A percentile compares a stretch with the other conserved stretches of the same genome.
phyloP scores from a whole-genome alignment of 2,888 invertebrate genomes.

The Digitonthophagus gazella region DNA sequence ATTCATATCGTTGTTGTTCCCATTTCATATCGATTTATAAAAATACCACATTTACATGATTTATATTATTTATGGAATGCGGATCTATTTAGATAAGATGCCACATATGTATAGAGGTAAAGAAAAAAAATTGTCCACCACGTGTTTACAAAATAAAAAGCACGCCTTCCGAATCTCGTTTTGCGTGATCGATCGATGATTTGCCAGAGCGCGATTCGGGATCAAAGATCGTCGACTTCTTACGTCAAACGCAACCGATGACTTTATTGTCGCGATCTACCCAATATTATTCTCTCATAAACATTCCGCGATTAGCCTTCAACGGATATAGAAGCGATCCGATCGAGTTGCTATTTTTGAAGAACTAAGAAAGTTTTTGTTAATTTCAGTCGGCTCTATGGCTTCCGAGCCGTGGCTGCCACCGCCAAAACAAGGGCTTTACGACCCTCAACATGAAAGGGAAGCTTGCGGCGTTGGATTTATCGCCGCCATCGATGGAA shows the following conservation, averaged over 20 bases:
- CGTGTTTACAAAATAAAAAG: neutral
- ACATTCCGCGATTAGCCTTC: neutral
- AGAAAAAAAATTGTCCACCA: too few species aligned
- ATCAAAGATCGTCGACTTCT: neutral
- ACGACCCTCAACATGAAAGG: slow-evolving; percentile 93
- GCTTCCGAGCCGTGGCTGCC: slow-evolving; percentile 65
- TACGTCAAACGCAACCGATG: neutral
- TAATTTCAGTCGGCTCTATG: slow-evolving; percentile 42
- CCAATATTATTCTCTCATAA: neutral
- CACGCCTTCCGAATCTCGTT: neutral
- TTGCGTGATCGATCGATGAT: neutral
- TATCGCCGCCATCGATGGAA: slow-evolving; percentile 97
- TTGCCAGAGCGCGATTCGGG: neutral
- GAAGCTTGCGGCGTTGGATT: slow-evolving; percentile 99
- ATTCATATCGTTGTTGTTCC: too few species aligned
- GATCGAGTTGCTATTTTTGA: neutral
- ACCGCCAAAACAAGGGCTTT: slow-evolving; percentile 87
- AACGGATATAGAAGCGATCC: neutral
- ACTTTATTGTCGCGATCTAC: neutral
- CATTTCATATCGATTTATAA: too few species aligned
- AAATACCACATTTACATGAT: too few species aligned
- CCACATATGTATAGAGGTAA: too few species aligned
- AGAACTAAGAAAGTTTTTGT: neutral
- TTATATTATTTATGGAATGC: neutral
- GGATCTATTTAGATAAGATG: too few species aligned